Percentiles rank a stretch among this genome's conserved stretches.
Evolutionary conservation across 2,888 invertebrate genomes (phyloP).

Genomic region (Spilarctia lutea): DNA sequence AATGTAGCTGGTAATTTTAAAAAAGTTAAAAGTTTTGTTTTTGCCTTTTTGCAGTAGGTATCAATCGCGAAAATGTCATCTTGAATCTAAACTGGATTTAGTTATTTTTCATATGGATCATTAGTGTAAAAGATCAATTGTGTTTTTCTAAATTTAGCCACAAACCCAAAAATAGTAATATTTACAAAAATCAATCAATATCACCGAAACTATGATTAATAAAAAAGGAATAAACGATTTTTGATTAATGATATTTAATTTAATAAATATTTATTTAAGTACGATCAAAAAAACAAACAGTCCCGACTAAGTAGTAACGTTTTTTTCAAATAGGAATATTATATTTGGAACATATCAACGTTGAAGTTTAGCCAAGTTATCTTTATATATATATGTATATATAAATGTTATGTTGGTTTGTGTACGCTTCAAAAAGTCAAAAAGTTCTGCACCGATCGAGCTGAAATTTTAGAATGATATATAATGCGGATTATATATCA

Average conservation of each 20-base stretch:
- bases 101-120: not conserved
- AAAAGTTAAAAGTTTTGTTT: too few species aligned
- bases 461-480: too few species aligned
- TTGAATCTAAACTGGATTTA: not conserved
- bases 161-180: not conserved
- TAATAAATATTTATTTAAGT: too few species aligned
- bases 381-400: too few species aligned
- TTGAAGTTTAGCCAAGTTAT: not conserved
- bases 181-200: not conserved
- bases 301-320: not conserved
- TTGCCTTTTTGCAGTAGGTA: too few species aligned
- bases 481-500: too few species aligned
- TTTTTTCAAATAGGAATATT: not conserved
- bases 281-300: not conserved
- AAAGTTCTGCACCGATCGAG: too few species aligned
- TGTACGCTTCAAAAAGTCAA: too few species aligned
- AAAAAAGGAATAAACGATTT: not conserved
- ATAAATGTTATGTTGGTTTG: too few species aligned
- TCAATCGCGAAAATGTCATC: not conserved
- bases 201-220: not conserved
- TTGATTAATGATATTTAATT: too few species aligned
- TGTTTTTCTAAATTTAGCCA: not conserved
- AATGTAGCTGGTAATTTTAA: not conserved
- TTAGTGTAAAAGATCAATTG: slow-evolving; percentile 4
- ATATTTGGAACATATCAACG: not conserved